Evolutionary conservation across 1,140 invertebrate genomes (phyloP).

Genomic region (Lineus longissimus): DNA sequence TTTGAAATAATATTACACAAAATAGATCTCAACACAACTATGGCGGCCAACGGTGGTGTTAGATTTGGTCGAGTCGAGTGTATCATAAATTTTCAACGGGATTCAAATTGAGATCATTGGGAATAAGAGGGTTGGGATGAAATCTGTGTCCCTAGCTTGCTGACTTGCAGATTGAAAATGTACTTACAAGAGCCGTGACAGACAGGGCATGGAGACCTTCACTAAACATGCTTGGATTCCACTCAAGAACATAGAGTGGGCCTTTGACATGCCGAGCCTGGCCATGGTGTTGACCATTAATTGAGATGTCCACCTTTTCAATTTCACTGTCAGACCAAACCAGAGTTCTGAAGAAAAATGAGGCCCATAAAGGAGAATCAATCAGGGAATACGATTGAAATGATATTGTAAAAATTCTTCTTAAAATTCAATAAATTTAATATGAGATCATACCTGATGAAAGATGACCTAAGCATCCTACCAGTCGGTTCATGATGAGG

Average conservation of each 20-base stretch:
- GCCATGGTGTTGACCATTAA: constrained; percentile 65
- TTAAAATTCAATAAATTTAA: no score
- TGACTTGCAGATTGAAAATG: neutral
- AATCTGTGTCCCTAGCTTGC: no score
- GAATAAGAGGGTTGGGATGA: no score
- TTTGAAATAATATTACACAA: no score
- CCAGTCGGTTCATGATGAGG: constrained; percentile 70
- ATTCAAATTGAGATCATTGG: no score
- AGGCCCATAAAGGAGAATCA: no score
- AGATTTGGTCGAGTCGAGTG: no score
- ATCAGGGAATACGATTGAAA: no score
- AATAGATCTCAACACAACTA: no score
- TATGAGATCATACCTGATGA: constrained; percentile 79
- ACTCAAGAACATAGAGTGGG: constrained; percentile 69
- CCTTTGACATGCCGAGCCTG: constrained; percentile 58
- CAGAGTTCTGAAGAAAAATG: constrained; percentile 32
- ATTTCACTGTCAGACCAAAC: constrained; percentile 68
- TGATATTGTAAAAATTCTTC: no score
- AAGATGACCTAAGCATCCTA: constrained; percentile 68
- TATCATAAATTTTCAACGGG: no score
- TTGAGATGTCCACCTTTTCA: constrained; percentile 58
- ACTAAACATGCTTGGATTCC: constrained; percentile 66
- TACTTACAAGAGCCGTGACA: constrained; percentile 15
- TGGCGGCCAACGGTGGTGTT: no score
- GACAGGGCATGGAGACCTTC: constrained; percentile 67